These are phyloP conservation scores for Crenichthys baileyi DNA, from an alignment of 2,797 vertebrate genomes.

Conservation along the genomic window DNA sequence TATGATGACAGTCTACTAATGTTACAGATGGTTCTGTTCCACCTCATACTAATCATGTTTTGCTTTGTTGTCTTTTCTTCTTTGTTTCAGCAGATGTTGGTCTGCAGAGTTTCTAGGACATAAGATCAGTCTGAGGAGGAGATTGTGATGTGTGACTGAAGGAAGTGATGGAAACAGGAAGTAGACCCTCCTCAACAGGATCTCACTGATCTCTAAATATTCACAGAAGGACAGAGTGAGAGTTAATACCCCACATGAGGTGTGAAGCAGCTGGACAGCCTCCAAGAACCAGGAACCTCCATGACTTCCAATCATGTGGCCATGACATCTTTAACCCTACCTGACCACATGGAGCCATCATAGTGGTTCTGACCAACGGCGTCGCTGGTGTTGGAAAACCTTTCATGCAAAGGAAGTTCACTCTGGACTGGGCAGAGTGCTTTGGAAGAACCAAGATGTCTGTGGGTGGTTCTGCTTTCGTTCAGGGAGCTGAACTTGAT, in stretches of 20 bases:
- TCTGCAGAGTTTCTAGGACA: not conserved
- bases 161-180: not conserved
- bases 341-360: not conserved
- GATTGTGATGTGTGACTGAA: not conserved
- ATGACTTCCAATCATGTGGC: not conserved
- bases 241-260: not conserved
- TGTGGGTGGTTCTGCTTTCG: not conserved
- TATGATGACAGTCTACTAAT: no score
- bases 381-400: not conserved
- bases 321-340: not conserved
- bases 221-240: not conserved
- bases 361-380: not conserved
- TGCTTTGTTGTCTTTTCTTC: no score
- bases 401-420: not conserved
- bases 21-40: no score
- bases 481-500: not conserved
- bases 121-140: not conserved
- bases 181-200: not conserved
- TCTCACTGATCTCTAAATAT: no score
- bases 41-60: no score
- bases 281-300: not conserved
- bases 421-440: not conserved
- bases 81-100: not conserved
- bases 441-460: not conserved
- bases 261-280: not conserved